Evolutionary conservation across 2,113 vertebrate genomes (phyloP).

Genomic region (Beaufortia kweichowensis): DNA sequence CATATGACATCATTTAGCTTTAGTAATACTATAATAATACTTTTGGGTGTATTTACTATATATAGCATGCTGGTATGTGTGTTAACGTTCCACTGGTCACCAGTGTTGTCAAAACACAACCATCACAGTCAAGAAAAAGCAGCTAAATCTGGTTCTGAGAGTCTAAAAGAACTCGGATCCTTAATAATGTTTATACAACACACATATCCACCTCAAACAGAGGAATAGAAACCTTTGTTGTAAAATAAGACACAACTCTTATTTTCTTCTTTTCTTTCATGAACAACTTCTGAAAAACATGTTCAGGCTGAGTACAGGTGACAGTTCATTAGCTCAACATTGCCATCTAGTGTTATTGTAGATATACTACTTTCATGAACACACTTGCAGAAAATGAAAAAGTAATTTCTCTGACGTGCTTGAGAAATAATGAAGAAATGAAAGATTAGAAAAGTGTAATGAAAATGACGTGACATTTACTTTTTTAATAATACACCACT

Average conservation of each 20-base stretch:
- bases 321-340: constrained; percentile 29
- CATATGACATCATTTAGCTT: background rate
- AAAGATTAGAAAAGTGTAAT: background rate
- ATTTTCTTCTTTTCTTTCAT: background rate
- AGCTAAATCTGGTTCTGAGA: background rate
- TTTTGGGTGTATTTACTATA: background rate
- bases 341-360: constrained; percentile 48
- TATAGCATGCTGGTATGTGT: background rate
- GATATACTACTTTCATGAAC: background rate
- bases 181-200: background rate
- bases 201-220: background rate
- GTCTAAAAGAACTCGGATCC: background rate
- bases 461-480: constrained; percentile 10
- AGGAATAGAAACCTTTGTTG: background rate
- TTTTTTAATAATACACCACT: constrained; percentile 4
- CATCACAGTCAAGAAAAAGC: background rate
- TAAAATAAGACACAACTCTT: constrained; percentile 11
- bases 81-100: background rate
- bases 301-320: background rate
- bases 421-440: constrained; percentile 12
- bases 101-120: background rate
- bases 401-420: background rate
- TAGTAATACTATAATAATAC: no score
- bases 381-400: background rate
- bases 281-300: background rate